Evolutionary conservation across 2,888 invertebrate species (phyloP), one percentile per base, ranked within the genome.

Genomic region (Bombylius discolor): DNA sequence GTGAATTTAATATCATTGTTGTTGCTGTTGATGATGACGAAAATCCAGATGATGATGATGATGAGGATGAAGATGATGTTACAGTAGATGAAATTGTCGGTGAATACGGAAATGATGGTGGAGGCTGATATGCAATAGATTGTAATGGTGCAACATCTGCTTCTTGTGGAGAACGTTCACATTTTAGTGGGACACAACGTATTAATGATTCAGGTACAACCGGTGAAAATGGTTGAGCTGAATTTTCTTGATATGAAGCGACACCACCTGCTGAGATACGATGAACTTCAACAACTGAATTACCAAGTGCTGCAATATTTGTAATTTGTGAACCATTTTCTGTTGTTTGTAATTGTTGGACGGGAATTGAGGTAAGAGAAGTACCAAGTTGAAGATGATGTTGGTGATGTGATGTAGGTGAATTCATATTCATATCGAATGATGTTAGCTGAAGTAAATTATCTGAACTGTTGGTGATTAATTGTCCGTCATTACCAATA

Each of bases 401-500:
- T 31, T 56, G 58, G 14, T 52, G 59, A 51, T 51, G 56, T 32
- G 49, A 4, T 49, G 12, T n/a, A 34, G 51, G 36, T 13, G 44
- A 23, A 14, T 5, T 48, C 39, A 13, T 9, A 32, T 33, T 6
- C 9, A 12, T 6, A 9, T 52, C 54, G 2, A 44, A 56, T 7
- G 52, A 48, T 14, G 52, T 51, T 52, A 45, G 57, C 59, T 23
- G 57, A 4, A 33, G 31, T 32, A 14, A 12, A 14, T 42, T 56
- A 56, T 31, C 56, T 50, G n/a, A 32, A 12, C 12, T 32, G 32
- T 44, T 52, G 34, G 32, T 49, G 23, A 49, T 32, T 32, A 51
- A 12, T 5, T 52, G 47, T 44, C 14, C 45, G n/a, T 63, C 61
- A 77, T 83, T 83, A 87, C 88, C 88, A 89, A 82, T 87, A 88